Base-by-base conservation (phyloP, 2,888 invertebrate genomes). In the Fissipunctia ypsillon region DNA sequence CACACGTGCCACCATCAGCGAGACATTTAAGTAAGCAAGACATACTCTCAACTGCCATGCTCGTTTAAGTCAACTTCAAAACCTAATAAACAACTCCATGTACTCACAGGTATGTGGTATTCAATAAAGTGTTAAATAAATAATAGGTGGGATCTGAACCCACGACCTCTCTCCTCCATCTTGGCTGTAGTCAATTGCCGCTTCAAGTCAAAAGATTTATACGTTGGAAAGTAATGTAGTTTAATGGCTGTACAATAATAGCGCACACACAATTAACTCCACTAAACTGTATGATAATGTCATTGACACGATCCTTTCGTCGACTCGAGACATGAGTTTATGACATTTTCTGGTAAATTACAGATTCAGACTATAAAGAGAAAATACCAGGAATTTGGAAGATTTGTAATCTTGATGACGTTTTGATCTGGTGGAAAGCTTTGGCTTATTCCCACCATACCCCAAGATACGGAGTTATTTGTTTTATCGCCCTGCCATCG, bases 241-340 rank as follows among this genome's bases (percentile, higher is more conserved):
- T n/a, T 79, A 73, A 50, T 73, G 65, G 19, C 50, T n/a, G 48
- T 80, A 70, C 65, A 73, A 65, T 78, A 78, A 78, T 73, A 78
- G 59, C 59, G 54, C 80, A 78, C 80, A 73, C 80, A 50, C 80
- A 77, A 78, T 78, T 73, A 80, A 66, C 74, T 78, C 50, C 38
- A 10, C 54, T 78, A 80, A 78, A 45, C 74, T 74, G 74, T 78
- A 57, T 28, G 56, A 50, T 66, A 74, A 80, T 66, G 80, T 80
- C 77, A 66, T 50, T 80, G 80, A 80, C 80, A 78, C 56, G 38
- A 61, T 31, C 25, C 5, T 73, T 63, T 50, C 16, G 65, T 41
- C 5, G n/a, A 80, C 60, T 61, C 54, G n/a, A n/a, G n/a, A n/a
- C n/a, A 65, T 31, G 56, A 28, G 77, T 74, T 61, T 52, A 12